Evolutionary conservation across 1,140 invertebrate species (phyloP).

Genomic region (Andricus grossulariae): DNA sequence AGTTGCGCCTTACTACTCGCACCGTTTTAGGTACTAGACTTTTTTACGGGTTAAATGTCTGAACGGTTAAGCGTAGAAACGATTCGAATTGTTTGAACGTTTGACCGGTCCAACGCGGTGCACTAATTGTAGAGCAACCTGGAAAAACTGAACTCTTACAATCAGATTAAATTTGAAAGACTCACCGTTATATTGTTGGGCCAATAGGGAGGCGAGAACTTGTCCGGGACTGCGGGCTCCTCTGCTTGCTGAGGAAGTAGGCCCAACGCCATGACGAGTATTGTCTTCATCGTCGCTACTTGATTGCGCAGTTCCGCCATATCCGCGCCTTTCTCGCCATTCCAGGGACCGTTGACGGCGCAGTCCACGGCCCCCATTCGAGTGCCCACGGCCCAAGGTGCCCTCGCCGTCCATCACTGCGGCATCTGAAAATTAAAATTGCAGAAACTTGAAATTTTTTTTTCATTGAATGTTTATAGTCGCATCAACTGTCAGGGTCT

Average conservation of each 20-base stretch:
- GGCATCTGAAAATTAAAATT: constrained; percentile 66
- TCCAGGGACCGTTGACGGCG: constrained; percentile 79
- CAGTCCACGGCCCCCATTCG: constrained; percentile 73
- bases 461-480: no score
- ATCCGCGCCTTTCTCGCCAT: constrained; percentile 79
- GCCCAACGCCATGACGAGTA: constrained; percentile 70
- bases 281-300: constrained; percentile 81
- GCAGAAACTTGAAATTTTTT: neutral
- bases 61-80: no score
- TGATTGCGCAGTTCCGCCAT: constrained; percentile 71
- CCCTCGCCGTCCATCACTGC: constrained; percentile 73
- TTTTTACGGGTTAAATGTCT: no score
- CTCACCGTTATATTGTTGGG: constrained; percentile 73
- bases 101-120: no score
- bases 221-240: constrained; percentile 78
- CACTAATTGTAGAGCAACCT: no score
- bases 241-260: constrained; percentile 64
- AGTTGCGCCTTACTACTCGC: no score
- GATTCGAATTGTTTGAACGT: no score
- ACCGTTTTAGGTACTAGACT: no score
- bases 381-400: constrained; percentile 70
- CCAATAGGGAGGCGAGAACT: constrained; percentile 80
- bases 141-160: no score
- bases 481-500: no score
- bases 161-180: constrained; percentile 38